Percentiles rank a stretch among this genome's conserved stretches.
These are phyloP conservation scores for Itoplectis maculator DNA, from an alignment of 2,888 invertebrate species.

Conservation along the genomic window DNA sequence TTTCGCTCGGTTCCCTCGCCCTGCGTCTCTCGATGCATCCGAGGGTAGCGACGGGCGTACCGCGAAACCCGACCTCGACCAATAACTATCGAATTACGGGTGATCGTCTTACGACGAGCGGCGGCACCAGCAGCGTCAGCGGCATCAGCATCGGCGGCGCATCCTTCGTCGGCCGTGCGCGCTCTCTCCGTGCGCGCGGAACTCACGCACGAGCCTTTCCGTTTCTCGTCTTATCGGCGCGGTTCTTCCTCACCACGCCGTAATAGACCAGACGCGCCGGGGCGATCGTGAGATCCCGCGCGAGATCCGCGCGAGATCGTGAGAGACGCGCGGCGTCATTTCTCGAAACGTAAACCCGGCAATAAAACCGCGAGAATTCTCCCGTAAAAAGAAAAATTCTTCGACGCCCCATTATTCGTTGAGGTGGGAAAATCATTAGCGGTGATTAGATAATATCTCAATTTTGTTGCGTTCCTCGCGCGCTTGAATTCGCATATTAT, in stretches of 20 bases:
- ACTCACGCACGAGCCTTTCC: conserved; percentile 32
- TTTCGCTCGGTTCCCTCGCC: neutral
- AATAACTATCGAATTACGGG: conserved; percentile 77
- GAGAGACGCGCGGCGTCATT: conserved; percentile 51
- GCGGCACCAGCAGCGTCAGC: conserved; percentile 16
- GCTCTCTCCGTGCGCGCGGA: neutral
- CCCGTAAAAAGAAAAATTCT: conserved; percentile 20
- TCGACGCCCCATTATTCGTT: conserved; percentile 23
- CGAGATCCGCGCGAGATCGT: conserved; percentile 32
- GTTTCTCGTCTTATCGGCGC: conserved; percentile 44
- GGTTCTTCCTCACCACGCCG: conserved; percentile 15
- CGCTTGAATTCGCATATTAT: neutral
- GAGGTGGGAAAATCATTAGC: conserved; percentile 4
- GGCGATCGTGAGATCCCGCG: conserved; percentile 54
- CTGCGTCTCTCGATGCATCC: conserved; percentile 28
- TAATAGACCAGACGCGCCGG: conserved; percentile 44
- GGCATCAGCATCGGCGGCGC: conserved; percentile 46
- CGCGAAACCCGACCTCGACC: conserved; percentile 75
- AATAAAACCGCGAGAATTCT: conserved; percentile 16
- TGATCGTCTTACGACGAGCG: conserved; percentile 75
- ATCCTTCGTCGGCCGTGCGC: conserved; percentile 44
- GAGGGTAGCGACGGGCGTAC: conserved; percentile 61
- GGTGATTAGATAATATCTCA: neutral
- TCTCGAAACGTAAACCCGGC: conserved; percentile 35
- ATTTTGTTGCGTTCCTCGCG: neutral